Evolutionary conservation across 2,113 vertebrate genomes (phyloP), one percentile per base, ranked within the genome.

Genomic region (Coryphaenoides rupestris): DNA sequence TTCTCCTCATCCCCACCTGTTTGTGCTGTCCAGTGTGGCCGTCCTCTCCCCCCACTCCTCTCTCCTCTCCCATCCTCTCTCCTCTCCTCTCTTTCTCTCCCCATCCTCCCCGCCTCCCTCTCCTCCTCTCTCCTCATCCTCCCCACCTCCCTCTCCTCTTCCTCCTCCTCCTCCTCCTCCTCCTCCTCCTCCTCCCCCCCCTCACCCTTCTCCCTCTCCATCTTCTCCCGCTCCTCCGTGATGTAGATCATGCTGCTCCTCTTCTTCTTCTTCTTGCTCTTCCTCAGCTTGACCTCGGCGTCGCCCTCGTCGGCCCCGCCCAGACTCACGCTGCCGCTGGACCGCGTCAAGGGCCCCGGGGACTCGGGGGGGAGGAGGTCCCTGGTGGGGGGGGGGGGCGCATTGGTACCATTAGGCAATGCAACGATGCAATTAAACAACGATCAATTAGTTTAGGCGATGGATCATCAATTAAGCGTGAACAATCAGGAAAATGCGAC

Each of bases 201-300:
- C 47, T n/a, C 47, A 3, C 3, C 13, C n/a, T 65, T 85, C 55
- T 92, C 91, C 78, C 91, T 75, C 60, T 88, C 87, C 0, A 59
- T 76, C 28, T 79, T 77, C 46, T 89, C 88, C 61, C 86, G 84
- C 82, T 96, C 96, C 87, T 97, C 95, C 0, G 92, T 89, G 21
- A 94, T 94, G 66, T 96, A 95, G 70, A 98, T 94, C 87, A 98
- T 96, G 2, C 97, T 99, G 88, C 92, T 93, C 78, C 96, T 91
- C 86, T 98, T 98, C 75, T 88, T 92, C 82, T 93, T 94, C 85
- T 93, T 97, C 81, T 93, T 97, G 74, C 93, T 92, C 70, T 87
- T 91, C 69, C 97, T 92, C 75, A 98, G 84, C 82, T 91, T 97
- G 49, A 99, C 95, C 89, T 98, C 97, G 0, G 91, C 83, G 40